These are phyloP conservation scores for Amorpha juglandis DNA, from an alignment of 2,888 invertebrate species.

Conservation along the genomic window DNA sequence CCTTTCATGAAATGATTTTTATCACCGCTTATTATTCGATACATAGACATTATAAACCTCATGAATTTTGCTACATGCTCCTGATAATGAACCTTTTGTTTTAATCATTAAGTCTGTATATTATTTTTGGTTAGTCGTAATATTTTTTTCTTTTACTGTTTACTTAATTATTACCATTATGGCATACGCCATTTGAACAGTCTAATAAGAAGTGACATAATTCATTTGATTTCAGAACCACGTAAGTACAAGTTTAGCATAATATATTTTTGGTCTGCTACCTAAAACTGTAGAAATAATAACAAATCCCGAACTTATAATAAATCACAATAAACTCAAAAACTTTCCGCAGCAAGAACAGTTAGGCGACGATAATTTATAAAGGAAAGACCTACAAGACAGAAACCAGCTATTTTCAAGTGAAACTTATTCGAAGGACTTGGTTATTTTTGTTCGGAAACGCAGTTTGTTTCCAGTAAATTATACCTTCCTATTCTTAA, in stretches of 20 bases:
- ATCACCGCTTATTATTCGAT: no score
- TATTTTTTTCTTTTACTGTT: no score
- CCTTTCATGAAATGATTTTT: no score
- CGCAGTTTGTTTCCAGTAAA: conserved; percentile 40
- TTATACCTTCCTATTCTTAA: conserved; percentile 34
- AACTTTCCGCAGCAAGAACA: conserved; percentile 32
- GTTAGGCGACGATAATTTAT: conserved; percentile 35
- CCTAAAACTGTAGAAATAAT: conserved; percentile 12
- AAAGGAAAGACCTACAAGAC: conserved; percentile 34
- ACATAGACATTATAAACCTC: no score
- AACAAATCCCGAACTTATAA: conserved; percentile 22
- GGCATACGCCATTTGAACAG: background rate
- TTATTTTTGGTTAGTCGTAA: no score
- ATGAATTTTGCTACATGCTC: no score
- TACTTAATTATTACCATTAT: background rate
- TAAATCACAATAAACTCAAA: conserved; percentile 34
- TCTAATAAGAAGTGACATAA: background rate
- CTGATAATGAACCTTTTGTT: no score
- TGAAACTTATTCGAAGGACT: conserved; percentile 39
- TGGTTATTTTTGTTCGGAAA: conserved; percentile 37
- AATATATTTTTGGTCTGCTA: conserved; percentile 2
- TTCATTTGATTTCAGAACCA: background rate
- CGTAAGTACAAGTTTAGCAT: background rate
- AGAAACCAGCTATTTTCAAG: conserved; percentile 29
- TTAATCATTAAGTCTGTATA: no score